Base-by-base conservation (phyloP, 2,888 invertebrate species). In the Eupithecia centaureata region DNA sequence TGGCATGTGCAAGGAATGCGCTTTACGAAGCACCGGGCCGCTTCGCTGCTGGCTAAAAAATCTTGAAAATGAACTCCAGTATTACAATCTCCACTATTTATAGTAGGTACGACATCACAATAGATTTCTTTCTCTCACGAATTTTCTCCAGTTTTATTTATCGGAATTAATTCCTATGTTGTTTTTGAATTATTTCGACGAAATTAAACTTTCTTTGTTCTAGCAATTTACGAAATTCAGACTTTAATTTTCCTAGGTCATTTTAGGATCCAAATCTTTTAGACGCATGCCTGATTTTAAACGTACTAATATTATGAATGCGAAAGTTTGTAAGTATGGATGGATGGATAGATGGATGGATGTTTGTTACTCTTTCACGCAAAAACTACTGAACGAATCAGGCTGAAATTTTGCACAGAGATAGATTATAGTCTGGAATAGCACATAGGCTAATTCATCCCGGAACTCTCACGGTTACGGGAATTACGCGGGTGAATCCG, bases 91-190 rank as follows among this genome's bases (percentile, higher is more conserved):
- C 32, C 30, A 22, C 4, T 15, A 5, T 12, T 15, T 7, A 2
- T n/a, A 5, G n/a, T 32, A 30, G 15, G 5, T 51, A 51, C n/a
- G 27, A 32, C 30, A 30, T 57, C 18, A 57, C 57, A 57, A 57
- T 57, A 32, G 32, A 57, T 32, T 32, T 77, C 77, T 79, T 80
- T 73, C 30, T 57, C 15, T 30, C 18, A 13, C 30, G 33, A 59
- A 35, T 59, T 35, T 38, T 22, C 30, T 32, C 30, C 13, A 51
- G 52, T 52, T 28, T 56, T 56, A 56, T 32, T 57, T 32, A 57
- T 57, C 30, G 57, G 32, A 57, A 57, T 32, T 32, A 57, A 57
- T 57, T 57, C 57, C 30, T 56, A 52, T 47, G 56, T 18, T 57
- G 57, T 57, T 57, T 57, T 57, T 57, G 18, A 57, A 32, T 52